Conservation (phyloP, 2,888 invertebrate genomes). For the Corbicula japonica region DNA sequence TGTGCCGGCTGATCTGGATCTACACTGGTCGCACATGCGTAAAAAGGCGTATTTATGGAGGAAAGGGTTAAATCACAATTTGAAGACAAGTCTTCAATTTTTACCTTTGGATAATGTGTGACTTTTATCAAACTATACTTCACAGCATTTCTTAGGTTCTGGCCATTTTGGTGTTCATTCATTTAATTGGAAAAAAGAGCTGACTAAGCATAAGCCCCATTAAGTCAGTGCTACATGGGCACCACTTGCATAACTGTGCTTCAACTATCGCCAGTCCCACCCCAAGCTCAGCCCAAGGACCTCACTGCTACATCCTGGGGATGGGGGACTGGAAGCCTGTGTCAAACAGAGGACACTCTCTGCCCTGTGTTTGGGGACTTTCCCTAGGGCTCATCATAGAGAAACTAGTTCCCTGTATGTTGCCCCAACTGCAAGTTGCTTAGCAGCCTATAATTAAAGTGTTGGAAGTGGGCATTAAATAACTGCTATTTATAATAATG, state of each 20-base stretch:
- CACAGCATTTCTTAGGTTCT: too few relatives aligned
- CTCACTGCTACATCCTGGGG: slow-evolving; percentile 70
- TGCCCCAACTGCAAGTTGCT: slow-evolving; percentile 70
- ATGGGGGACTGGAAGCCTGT: slow-evolving; percentile 51
- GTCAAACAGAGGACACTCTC: slow-evolving; percentile 69
- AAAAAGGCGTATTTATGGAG: too few relatives aligned
- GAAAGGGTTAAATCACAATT: too few relatives aligned
- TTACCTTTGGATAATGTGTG: too few relatives aligned
- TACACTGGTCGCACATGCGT: too few relatives aligned
- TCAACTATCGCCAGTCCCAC: slow-evolving; percentile 73
- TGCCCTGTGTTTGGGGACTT: slow-evolving; percentile 81
- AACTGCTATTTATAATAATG: neutral
- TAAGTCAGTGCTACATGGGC: slow-evolving; percentile 70
- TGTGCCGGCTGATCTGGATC: too few relatives aligned
- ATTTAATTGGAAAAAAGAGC: slow-evolving; percentile 50
- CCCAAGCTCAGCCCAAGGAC: slow-evolving; percentile 72
- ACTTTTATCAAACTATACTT: too few relatives aligned
- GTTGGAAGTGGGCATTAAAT: neutral
- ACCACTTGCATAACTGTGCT: slow-evolving; percentile 82
- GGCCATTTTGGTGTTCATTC: too few relatives aligned
- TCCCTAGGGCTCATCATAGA: slow-evolving; percentile 72
- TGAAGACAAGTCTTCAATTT: too few relatives aligned
- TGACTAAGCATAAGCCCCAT: slow-evolving; percentile 78
- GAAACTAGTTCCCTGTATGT: slow-evolving; percentile 67
- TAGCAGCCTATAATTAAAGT: slow-evolving; percentile 10